These are phyloP conservation scores for Anorthoa munda DNA, from an alignment of 2,888 invertebrate genomes.

Conservation along the genomic window DNA sequence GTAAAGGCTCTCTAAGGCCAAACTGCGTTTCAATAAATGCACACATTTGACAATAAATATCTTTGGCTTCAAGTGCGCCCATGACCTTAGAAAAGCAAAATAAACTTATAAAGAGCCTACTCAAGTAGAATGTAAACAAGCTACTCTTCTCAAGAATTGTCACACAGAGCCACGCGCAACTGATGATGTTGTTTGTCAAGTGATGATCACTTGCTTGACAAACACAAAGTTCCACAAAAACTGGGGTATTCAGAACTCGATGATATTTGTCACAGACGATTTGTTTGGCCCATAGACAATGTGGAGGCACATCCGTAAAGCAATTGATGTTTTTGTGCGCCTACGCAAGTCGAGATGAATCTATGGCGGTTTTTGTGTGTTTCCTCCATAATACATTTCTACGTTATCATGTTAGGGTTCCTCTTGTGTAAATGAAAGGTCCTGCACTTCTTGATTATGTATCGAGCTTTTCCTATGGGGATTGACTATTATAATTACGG, in stretches of 20 bases:
- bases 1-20: too few relatives aligned
- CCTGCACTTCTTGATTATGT: not conserved
- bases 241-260: conserved; percentile 48
- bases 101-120: not conserved
- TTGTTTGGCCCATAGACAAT: conserved; percentile 52
- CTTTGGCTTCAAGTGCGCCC: too few relatives aligned
- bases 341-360: conserved; percentile 26
- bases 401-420: conserved; percentile 13
- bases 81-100: not conserved
- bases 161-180: not conserved
- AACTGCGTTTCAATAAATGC: too few relatives aligned
- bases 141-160: conserved; percentile 8
- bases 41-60: too few relatives aligned
- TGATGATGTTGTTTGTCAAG: not conserved
- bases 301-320: conserved; percentile 35
- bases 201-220: conserved; percentile 5
- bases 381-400: conserved; percentile 14
- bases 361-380: conserved; percentile 28
- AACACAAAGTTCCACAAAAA: conserved; percentile 44
- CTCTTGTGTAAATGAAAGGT: not conserved
- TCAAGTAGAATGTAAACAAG: not conserved
- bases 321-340: conserved; percentile 48
- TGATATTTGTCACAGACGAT: conserved; percentile 44
- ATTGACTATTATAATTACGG: too few relatives aligned
- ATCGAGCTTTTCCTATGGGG: not conserved